These are phyloP conservation scores for Acridotheres tristis DNA, from an alignment of 2,797 vertebrate species.

Conservation along the genomic window DNA sequence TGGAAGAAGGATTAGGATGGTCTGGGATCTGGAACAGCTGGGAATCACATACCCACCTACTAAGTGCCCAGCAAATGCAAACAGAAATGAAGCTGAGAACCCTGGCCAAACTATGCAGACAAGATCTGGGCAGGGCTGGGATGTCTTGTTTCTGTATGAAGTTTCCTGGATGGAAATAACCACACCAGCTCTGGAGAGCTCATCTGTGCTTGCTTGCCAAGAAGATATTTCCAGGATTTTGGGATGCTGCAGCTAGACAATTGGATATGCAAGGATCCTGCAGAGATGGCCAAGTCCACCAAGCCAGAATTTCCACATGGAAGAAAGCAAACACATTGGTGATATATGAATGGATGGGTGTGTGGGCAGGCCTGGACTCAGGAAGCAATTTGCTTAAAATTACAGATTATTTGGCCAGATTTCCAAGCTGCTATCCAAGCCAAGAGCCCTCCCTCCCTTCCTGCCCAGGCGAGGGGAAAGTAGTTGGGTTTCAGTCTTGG, in stretches of 20 bases:
- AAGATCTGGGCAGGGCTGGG: background rate
- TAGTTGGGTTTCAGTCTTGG: background rate
- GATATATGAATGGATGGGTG: background rate
- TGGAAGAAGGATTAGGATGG: background rate
- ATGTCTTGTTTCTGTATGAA: background rate
- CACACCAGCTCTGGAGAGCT: background rate
- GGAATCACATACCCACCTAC: background rate
- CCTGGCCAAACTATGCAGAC: background rate
- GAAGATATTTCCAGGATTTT: conserved; percentile 58
- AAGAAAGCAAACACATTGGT: background rate
- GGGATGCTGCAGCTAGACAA: conserved; percentile 20
- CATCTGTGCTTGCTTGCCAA: conserved; percentile 26
- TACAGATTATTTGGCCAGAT: conserved; percentile 3
- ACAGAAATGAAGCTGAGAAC: background rate
- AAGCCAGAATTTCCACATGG: conserved; percentile 34
- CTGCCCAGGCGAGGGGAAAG: fast-evolving
- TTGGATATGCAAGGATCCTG: conserved; percentile 16
- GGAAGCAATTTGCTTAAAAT: conserved; percentile 12
- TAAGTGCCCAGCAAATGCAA: background rate
- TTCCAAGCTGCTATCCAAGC: background rate
- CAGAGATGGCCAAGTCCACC: conserved; percentile 36
- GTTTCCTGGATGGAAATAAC: conserved; percentile 41
- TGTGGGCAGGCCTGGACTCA: background rate
- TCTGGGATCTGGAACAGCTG: background rate
- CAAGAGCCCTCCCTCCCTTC: background rate